Conservation (phyloP, 2,888 invertebrate genomes). For the Pherbina coryleti region DNA sequence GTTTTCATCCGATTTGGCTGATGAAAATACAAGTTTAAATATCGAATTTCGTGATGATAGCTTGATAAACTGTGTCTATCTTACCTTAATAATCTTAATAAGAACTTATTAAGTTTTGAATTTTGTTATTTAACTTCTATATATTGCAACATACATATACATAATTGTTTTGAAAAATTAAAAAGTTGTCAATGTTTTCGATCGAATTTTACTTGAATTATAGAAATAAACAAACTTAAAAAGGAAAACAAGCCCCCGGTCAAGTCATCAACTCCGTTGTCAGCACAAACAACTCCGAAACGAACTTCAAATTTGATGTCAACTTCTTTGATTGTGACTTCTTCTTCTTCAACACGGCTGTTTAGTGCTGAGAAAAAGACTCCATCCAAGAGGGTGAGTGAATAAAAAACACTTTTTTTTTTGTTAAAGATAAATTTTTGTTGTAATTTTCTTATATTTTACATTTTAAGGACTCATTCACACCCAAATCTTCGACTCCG, state of each 20-base stretch:
- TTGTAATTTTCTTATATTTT: not conserved
- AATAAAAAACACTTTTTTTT: too few relatives aligned
- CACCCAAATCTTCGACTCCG: slow-evolving; percentile 59
- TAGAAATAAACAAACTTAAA: slow-evolving; percentile 67
- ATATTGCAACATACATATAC: too few relatives aligned
- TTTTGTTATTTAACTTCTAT: too few relatives aligned
- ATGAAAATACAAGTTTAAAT: too few relatives aligned
- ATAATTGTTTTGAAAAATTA: not conserved
- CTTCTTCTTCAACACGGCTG: slow-evolving; percentile 61
- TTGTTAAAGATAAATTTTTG: not conserved
- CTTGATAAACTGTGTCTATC: too few relatives aligned
- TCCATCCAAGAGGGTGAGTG: slow-evolving; percentile 62
- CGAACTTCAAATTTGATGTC: slow-evolving; percentile 66
- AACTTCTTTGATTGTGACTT: slow-evolving; percentile 65
- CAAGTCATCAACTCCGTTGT: slow-evolving; percentile 60
- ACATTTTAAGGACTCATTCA: slow-evolving; percentile 53
- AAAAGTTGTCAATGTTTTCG: not conserved
- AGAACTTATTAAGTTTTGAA: too few relatives aligned
- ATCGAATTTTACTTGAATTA: not conserved
- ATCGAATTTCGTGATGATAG: too few relatives aligned
- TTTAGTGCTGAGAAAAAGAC: slow-evolving; percentile 66
- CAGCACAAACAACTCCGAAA: slow-evolving; percentile 70
- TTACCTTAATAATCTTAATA: too few relatives aligned
- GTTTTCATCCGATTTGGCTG: too few relatives aligned
- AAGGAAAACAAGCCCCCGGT: slow-evolving; percentile 71